These are phyloP conservation scores for Falco concolor DNA, from an alignment of 2,797 vertebrate genomes.

Conservation along the genomic window DNA sequence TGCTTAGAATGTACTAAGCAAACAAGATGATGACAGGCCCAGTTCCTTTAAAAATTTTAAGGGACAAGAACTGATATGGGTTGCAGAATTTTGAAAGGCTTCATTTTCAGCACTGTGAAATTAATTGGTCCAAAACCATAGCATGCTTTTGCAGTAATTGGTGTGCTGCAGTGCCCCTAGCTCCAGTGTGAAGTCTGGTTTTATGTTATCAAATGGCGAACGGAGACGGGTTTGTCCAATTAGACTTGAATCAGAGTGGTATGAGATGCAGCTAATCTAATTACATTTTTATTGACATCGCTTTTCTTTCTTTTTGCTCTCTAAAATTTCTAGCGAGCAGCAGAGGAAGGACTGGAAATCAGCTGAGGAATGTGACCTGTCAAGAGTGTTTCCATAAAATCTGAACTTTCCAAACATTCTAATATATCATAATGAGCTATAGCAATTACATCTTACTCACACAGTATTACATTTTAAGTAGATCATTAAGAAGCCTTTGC, in stretches of 20 bases:
- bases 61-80: conserved; percentile 36
- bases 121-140: conserved; percentile 65
- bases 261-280: conserved; percentile 58
- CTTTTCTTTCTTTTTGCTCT: not conserved
- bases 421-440: not conserved
- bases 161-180: not conserved
- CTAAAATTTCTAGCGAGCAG: not conserved
- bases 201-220: not conserved
- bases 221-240: conserved; percentile 56
- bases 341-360: not conserved
- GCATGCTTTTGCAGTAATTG: conserved; percentile 32
- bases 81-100: conserved; percentile 56
- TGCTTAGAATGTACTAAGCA: not conserved
- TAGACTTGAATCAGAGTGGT: conserved; percentile 44
- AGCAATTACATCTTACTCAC: not conserved
- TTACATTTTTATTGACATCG: conserved; percentile 26
- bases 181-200: not conserved
- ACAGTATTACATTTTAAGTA: not conserved
- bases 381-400: not conserved
- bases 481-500: not conserved
- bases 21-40: conserved; percentile 18
- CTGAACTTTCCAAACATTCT: not conserved
- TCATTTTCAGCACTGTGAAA: conserved; percentile 41
- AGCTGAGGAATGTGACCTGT: not conserved
- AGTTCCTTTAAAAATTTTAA: not conserved